Evolutionary conservation across 1,140 invertebrate genomes (phyloP), one percentile per base, ranked within the genome.

Genomic region (fruit fly (Drosophila melanogaster)): DNA sequence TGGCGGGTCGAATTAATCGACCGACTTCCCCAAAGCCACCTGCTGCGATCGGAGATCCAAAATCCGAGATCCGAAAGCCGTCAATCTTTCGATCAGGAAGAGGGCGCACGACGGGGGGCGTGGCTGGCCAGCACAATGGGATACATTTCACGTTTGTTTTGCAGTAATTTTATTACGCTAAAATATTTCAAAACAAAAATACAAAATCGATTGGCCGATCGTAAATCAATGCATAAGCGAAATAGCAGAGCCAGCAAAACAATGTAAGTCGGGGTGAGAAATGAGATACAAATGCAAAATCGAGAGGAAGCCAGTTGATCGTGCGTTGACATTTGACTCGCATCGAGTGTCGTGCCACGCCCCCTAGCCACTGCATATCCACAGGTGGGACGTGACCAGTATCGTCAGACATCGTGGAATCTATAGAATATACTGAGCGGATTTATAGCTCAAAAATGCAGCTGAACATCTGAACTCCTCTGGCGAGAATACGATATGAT

Each of bases 271-370:
- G 35, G 14, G 47, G 3, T 24, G 24, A 51, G 7, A 44, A 30
- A 54, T 26, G 12, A 30, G 17, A 51, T 19, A 15, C 24, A 38
- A 49, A 40, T 24, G 47, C 26, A 22, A 43, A 38, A 17, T 4
- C 17, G 26, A 10, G 38, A 38, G 26, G 30, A 19, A 24, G 46
- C 26, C 53, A 26, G 26, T 41, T 60, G 72, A 43, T 59, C 72
- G 73, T 76, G 72, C 73, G 55, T 76, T 76, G 61, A 76, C 73
- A 76, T 76, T 76, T 76, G 73, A 77, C 73, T 77, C 62, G 72
- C 49, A 50, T 77, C 17, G 17, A 57, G 33, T 50, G 11, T 33
- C 26, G 17, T 24, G 54, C 54, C 73, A 77, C 72, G 38, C 72
- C 73, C 40, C 43, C 19, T 22, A 17, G 17, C 41, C 50, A 61